Evolutionary conservation across 2,113 vertebrate genomes (phyloP), one percentile per base, ranked within the genome.

Genomic region (Dicerorhinus sumatrensis): DNA sequence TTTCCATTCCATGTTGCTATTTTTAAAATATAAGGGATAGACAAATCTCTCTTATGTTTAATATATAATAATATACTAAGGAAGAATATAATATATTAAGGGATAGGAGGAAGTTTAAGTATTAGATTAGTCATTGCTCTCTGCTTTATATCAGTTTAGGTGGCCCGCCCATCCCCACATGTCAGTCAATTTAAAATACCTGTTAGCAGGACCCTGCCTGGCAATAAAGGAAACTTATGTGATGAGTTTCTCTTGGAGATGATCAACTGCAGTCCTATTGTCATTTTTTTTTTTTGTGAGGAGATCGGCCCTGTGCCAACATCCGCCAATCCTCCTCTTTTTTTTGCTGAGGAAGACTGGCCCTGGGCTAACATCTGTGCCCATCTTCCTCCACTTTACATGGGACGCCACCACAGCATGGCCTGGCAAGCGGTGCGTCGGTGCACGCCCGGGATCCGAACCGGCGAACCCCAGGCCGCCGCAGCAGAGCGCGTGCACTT

Each of bases 101-200:
- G 25, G 27, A 21, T 70, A 96, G 84, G 65, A 95, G 67, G 56
- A 97, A 96, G 51, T 70, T 96, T 88, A 93, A 79, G 80, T 96
- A 94, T 93, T 96, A 94, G 60, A 92, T 97, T 96, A 65, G 56
- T 67, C 36, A 8, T 95, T 89, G 60, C 51, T 83, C 9, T 96
- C 56, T 72, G 48, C 82, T 96, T 33, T 89, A 4, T 94, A 93
- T 93, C 81, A 97, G 31, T 86, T 87, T 96, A 90, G 60, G 62
- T 79, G 92, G 63, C 63, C 82, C 63, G 31, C 39, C 46, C 42
- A 5, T 13, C 39, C 25, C 2, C 58, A 36, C 70, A 79, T 67
- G 48, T 92, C 88, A 93, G 88, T 98, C 77, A 79, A 56, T 91
- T 97, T 91, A 87, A 97, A 96, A 93, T 95, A 81, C 56, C 91